Percentiles rank a stretch among this genome's conserved stretches.
Conservation (phyloP, 1,140 invertebrate species). For the Sminthurinus signatus region DNA sequence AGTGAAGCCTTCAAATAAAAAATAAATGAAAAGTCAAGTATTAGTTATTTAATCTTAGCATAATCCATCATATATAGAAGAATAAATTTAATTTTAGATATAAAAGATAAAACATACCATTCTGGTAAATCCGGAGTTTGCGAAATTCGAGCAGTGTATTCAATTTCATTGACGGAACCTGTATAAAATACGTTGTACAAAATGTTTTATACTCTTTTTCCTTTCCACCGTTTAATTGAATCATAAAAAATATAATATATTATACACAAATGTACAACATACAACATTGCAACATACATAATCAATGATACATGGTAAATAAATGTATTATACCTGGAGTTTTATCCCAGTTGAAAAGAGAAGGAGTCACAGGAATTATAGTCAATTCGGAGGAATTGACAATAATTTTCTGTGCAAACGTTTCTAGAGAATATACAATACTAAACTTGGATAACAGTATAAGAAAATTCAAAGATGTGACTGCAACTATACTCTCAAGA, state of each 20-base stretch:
- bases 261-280: neutral
- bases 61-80: too few relatives aligned
- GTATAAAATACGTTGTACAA: neutral
- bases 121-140: slow-evolving; percentile 64
- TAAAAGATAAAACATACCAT: too few relatives aligned
- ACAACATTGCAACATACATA: neutral
- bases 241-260: neutral
- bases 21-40: too few relatives aligned
- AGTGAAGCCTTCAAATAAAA: too few relatives aligned
- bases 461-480: too few relatives aligned
- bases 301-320: neutral
- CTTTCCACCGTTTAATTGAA: too few relatives aligned
- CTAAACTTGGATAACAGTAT: too few relatives aligned
- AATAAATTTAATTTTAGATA: too few relatives aligned
- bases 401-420: slow-evolving; percentile 27
- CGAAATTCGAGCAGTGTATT: slow-evolving; percentile 31
- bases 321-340: slow-evolving; percentile 21
- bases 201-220: neutral
- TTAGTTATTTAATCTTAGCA: too few relatives aligned
- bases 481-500: too few relatives aligned
- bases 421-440: too few relatives aligned
- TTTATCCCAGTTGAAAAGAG: slow-evolving; percentile 28
- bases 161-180: slow-evolving; percentile 34
- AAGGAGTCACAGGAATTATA: slow-evolving; percentile 32
- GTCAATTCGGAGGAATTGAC: slow-evolving; percentile 36